Conservation (phyloP, 2,113 vertebrate species). For the Circaetus gallicus region DNA sequence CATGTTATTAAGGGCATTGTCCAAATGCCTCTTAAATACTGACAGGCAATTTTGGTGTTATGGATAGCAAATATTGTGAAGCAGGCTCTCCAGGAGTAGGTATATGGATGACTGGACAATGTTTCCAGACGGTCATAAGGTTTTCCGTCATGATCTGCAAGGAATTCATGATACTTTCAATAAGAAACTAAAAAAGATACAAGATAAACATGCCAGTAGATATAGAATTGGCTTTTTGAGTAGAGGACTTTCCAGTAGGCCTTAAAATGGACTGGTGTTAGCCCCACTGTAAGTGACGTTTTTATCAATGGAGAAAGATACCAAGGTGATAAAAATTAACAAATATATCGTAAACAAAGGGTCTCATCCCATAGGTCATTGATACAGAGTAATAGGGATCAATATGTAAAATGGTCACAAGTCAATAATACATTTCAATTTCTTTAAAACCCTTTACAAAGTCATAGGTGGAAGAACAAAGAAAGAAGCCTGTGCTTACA, state of each 20-base stretch:
- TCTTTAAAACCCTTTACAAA: background rate
- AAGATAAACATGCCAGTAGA: background rate
- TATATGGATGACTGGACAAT: background rate
- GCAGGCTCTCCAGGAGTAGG: background rate
- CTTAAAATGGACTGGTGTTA: background rate
- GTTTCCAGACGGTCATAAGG: background rate
- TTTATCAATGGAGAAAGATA: background rate
- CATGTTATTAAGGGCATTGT: background rate
- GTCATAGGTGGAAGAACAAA: background rate
- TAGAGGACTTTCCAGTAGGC: background rate
- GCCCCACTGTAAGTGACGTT: background rate
- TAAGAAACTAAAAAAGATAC: background rate
- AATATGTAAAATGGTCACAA: background rate
- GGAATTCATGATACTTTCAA: background rate
- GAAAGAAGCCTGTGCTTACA: background rate
- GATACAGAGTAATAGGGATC: background rate
- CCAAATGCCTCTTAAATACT: background rate
- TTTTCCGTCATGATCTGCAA: background rate
- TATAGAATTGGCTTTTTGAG: background rate
- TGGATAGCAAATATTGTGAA: background rate
- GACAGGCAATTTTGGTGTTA: background rate
- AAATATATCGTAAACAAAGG: background rate
- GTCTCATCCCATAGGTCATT: background rate
- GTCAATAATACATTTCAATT: background rate
- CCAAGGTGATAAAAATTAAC: background rate